These are phyloP conservation scores for Creontiades dilutus DNA, from an alignment of 2,888 invertebrate genomes.

Conservation along the genomic window DNA sequence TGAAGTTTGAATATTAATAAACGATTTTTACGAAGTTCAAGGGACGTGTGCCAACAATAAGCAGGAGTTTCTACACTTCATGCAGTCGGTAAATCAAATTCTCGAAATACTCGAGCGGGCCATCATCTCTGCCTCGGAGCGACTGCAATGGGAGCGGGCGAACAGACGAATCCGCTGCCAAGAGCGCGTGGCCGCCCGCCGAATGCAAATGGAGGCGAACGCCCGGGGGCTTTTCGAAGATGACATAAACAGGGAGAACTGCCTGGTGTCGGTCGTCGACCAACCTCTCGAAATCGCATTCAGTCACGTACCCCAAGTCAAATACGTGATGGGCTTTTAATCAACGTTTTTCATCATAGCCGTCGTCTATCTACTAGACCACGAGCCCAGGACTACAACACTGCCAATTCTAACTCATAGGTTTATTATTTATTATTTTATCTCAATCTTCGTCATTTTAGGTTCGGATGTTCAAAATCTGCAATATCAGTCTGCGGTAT, in stretches of 20 bases:
- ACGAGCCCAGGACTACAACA: too few species aligned
- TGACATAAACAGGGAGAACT: neutral
- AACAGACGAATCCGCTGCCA: neutral
- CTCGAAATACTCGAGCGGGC: neutral
- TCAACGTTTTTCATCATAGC: too few species aligned
- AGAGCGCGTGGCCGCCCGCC: neutral
- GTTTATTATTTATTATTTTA: too few species aligned
- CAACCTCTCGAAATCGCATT: too few species aligned
- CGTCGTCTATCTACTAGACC: too few species aligned
- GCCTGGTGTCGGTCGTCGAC: neutral
- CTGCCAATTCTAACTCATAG: too few species aligned
- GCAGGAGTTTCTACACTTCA: neutral
- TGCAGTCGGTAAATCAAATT: slow-evolving; percentile 22
- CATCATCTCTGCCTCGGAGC: neutral
- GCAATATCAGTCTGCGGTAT: too few species aligned
- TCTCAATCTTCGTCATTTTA: too few species aligned
- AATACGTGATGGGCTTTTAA: too few species aligned
- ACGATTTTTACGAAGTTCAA: neutral
- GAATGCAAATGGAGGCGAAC: slow-evolving; percentile 1
- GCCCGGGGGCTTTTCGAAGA: neutral
- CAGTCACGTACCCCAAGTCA: too few species aligned
- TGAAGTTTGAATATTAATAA: neutral
- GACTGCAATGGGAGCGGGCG: neutral
- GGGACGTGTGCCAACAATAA: neutral
- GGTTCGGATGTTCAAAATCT: too few species aligned